These are phyloP conservation scores for Hetaerina titia DNA, from an alignment of 2,888 invertebrate species.

Conservation along the genomic window DNA sequence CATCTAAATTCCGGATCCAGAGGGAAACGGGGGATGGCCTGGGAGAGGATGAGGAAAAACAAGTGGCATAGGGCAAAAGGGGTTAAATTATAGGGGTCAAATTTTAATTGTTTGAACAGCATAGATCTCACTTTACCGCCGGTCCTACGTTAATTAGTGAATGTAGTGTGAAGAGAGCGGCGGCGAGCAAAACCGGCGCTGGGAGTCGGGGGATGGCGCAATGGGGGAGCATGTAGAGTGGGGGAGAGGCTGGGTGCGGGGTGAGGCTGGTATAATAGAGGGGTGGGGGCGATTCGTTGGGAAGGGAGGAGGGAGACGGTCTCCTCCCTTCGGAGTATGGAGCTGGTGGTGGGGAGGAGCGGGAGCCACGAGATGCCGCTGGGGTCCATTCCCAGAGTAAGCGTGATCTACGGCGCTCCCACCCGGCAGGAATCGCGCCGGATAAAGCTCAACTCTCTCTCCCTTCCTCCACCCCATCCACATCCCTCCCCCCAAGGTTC, in stretches of 20 bases:
- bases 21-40: not conserved
- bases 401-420: constrained; percentile 63
- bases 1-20: constrained; percentile 30
- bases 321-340: not conserved
- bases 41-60: not conserved
- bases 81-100: constrained; percentile 53
- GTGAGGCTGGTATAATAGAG: not conserved
- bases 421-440: constrained; percentile 59
- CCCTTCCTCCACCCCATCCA: not conserved
- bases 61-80: not conserved
- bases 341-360: not conserved
- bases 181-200: constrained; percentile 24
- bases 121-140: constrained; percentile 57
- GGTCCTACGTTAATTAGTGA: constrained; percentile 60
- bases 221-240: no score
- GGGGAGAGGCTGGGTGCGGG: not conserved
- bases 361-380: constrained; percentile 28
- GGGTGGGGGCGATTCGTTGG: not conserved
- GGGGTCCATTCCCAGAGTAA: constrained; percentile 63
- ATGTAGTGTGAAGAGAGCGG: constrained; percentile 54
- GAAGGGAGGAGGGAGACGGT: not conserved
- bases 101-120: constrained; percentile 51
- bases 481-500: not conserved
- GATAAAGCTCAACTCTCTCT: not conserved
- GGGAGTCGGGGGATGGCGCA: not conserved